A percentile compares a stretch with the other conserved stretches of the same genome.
Evolutionary conservation across 2,797 vertebrate species (phyloP).

Genomic region (Anableps anableps): DNA sequence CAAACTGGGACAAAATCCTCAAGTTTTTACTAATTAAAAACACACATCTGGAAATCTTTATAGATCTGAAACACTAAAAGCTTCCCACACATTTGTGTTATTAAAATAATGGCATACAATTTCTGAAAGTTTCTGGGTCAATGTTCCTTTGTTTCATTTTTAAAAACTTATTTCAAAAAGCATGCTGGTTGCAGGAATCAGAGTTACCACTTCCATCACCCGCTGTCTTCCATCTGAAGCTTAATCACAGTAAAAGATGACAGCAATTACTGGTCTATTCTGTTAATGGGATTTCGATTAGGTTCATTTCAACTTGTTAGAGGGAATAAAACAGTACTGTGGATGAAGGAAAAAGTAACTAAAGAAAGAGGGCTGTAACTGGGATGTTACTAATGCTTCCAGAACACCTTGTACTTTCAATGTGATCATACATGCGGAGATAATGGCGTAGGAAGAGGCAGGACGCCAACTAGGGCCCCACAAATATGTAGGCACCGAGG

Average conservation of each 20-base stretch:
- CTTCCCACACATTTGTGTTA: not conserved
- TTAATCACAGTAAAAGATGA: not conserved
- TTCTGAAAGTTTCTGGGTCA: not conserved
- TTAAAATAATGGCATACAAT: not conserved
- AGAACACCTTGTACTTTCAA: constrained; percentile 9
- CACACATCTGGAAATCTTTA: not conserved
- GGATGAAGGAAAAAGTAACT: constrained; percentile 34
- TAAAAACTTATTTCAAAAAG: constrained; percentile 52
- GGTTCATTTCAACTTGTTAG: constrained; percentile 21
- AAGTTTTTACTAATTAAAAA: not conserved
- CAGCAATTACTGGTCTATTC: not conserved
- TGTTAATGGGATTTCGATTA: not conserved
- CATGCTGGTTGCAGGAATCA: constrained; percentile 29
- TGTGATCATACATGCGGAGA: constrained; percentile 42
- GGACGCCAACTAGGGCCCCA: constrained; percentile 16
- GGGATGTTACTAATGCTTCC: constrained; percentile 1
- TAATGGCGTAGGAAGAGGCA: constrained; percentile 44
- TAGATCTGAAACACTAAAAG: not conserved
- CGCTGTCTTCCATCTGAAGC: not conserved
- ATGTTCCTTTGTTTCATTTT: not conserved
- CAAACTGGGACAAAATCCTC: not conserved
- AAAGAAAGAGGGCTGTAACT: constrained; percentile 8
- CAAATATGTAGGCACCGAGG: constrained; percentile 16
- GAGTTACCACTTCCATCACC: constrained; percentile 24
- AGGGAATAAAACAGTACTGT: constrained; percentile 2